phyloP scores from a whole-genome alignment of 1,140 invertebrate genomes.

The Ceratina japonica region DNA sequence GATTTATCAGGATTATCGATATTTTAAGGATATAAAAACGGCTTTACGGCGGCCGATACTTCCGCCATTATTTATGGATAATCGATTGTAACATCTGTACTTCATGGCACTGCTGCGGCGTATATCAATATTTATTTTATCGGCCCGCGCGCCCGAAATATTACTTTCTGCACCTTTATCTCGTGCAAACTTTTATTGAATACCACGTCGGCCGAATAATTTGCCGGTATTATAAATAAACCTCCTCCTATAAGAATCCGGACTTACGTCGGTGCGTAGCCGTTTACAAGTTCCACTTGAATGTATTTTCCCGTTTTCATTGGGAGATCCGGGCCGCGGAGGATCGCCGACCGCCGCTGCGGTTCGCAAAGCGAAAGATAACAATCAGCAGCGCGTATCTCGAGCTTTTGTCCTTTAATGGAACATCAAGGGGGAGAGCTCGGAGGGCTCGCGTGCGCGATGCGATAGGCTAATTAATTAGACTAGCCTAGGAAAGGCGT shows the following conservation, averaged over 20 bases:
- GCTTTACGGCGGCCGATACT: slow-evolving; percentile 37
- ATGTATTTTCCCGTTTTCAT: background rate
- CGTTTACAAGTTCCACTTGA: background rate
- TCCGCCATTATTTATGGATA: slow-evolving; percentile 35
- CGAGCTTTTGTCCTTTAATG: slow-evolving; percentile 49
- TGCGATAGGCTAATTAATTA: slow-evolving; percentile 64
- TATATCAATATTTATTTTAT: slow-evolving; percentile 38
- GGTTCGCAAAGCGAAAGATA: slow-evolving; percentile 45
- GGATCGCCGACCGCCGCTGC: background rate
- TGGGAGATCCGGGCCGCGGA: background rate
- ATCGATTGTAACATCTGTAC: slow-evolving; percentile 44
- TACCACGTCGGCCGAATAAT: no score
- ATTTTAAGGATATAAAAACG: slow-evolving; percentile 43
- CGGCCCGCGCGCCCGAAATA: slow-evolving; percentile 4
- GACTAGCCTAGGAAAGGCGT: slow-evolving; percentile 47
- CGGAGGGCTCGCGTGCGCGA: slow-evolving; percentile 51
- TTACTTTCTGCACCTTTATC: background rate
- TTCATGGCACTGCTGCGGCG: background rate
- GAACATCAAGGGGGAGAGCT: slow-evolving; percentile 9
- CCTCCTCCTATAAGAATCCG: no score
- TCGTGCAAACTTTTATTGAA: no score
- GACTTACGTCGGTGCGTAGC: no score
- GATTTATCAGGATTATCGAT: slow-evolving; percentile 43
- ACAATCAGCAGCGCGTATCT: slow-evolving; percentile 25
- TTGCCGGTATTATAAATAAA: background rate